Base-by-base conservation (phyloP, 2,888 invertebrate genomes). In the Chymomyza amoena region DNA sequence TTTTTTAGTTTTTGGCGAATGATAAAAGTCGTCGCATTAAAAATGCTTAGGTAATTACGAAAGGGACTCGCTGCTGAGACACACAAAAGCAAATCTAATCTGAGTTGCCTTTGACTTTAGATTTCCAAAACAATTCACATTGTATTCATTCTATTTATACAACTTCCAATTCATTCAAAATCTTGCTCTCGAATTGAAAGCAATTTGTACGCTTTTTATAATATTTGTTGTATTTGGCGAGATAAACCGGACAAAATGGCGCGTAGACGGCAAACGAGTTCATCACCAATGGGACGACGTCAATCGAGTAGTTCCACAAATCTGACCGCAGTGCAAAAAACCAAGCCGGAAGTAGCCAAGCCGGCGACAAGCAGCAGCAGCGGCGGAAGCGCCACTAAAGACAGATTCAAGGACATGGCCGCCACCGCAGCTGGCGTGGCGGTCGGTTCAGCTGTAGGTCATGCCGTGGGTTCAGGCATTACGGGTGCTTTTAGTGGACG, bases 381-480 rank as follows among this genome's bases (percentile, higher is more conserved):
- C 32, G 67, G 52, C 45, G 61, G 28, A 25, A 25, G 25, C 25
- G 25, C 16, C 61, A 54, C 15, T 72, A 57, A 76, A 57, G 83
- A 81, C 10, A 28, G 76, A 20, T 83, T 85, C 68, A 87, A 79
- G 72, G 81, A 85, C 15, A 85, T 85, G 83, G 84, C 84, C 6
- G 77, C 87, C 15, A 85, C 87, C 9, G 84, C 84, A 4, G 81
- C 84, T 1, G 84, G 84, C 15, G 87, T 85, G 5, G 84, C 84
- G 10, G 84, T 83, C 7, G 84, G 84, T 52, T 85, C 84, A 0
- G 85, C 84, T 1, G 87, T 85, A 39, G 84, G 84, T 2, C 84
- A 85, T 66, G 87, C 81, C 2, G 85, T 85, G 20, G 84, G 84
- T 4, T 83, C 87, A 16, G 76, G 85, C 51, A 78, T 85, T 9